A percentile compares a stretch with the other conserved stretches of the same genome.
Evolutionary conservation across 1,140 invertebrate genomes (phyloP).

Genomic region (Drosophila sp.): DNA sequence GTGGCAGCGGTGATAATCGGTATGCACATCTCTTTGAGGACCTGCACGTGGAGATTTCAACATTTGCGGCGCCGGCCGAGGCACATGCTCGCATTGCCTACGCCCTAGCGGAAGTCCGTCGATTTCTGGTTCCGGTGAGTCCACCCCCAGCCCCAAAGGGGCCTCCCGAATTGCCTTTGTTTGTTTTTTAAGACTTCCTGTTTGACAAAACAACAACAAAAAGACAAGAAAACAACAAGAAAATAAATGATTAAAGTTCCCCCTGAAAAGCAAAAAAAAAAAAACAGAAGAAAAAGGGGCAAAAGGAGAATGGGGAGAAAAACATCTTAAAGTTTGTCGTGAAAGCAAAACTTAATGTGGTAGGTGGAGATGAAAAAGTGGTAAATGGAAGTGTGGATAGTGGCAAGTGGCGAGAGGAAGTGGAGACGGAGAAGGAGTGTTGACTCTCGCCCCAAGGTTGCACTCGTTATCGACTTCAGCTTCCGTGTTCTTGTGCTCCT

Average conservation of each 20-base stretch:
- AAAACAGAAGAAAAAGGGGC: not conserved
- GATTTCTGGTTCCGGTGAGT: constrained; percentile 89
- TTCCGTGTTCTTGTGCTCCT: constrained; percentile 60
- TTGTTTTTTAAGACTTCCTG: constrained; percentile 51
- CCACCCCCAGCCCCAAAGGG: not conserved
- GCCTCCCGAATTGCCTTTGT: constrained; percentile 15
- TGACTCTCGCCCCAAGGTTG: constrained; percentile 54
- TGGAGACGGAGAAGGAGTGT: not conserved
- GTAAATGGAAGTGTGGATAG: not conserved
- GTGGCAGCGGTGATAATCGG: constrained; percentile 92
- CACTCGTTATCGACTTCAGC: constrained; percentile 73
- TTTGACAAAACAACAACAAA: not conserved
- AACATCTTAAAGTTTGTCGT: constrained; percentile 57
- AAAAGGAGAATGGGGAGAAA: constrained; percentile 24
- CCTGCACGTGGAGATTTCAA: constrained; percentile 95
- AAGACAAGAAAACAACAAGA: not conserved
- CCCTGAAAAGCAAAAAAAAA: not conserved
- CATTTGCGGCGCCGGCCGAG: constrained; percentile 92
- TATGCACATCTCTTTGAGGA: constrained; percentile 95
- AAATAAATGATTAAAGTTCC: constrained; percentile 50
- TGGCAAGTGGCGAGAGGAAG: not conserved
- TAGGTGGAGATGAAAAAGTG: not conserved
- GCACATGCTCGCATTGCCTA: constrained; percentile 94
- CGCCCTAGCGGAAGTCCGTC: constrained; percentile 90
- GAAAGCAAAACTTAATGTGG: constrained; percentile 44